These are phyloP conservation scores for Cathartes aura DNA, from an alignment of 2,113 vertebrate genomes.

Conservation along the genomic window DNA sequence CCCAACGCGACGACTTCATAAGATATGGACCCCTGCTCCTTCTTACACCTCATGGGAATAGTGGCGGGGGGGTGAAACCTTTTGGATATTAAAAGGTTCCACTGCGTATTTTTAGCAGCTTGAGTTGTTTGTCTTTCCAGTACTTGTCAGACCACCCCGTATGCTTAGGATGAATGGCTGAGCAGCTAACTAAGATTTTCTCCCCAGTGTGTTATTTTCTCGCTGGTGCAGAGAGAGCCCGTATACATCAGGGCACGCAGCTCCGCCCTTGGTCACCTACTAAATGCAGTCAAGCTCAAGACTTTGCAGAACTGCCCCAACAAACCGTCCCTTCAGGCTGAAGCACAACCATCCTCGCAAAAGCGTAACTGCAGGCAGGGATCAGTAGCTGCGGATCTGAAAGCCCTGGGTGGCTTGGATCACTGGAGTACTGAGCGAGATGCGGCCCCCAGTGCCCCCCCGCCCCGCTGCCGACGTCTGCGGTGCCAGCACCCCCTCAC, in stretches of 20 bases:
- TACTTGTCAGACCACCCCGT: fast-evolving
- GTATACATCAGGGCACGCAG: fast-evolving
- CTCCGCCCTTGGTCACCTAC: not conserved
- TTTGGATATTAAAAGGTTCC: fast-evolving
- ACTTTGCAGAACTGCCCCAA: not conserved
- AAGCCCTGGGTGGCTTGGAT: fast-evolving
- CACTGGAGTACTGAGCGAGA: fast-evolving
- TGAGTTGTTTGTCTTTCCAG: fast-evolving
- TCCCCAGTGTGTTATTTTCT: not conserved
- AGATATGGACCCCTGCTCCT: not conserved
- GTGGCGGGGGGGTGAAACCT: fast-evolving
- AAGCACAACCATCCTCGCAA: not conserved
- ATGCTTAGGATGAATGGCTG: fast-evolving
- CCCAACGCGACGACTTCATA: fast-evolving
- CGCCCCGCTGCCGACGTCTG: fast-evolving
- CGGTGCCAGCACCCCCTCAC: slow-evolving; percentile 53
- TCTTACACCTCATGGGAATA: fast-evolving
- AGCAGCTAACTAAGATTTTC: fast-evolving
- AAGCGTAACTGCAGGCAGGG: not conserved
- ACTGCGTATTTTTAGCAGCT: not conserved
- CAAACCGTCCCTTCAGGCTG: not conserved
- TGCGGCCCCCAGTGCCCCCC: fast-evolving
- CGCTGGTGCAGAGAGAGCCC: not conserved
- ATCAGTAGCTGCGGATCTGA: fast-evolving
- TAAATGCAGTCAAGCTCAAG: fast-evolving